Base-by-base conservation (phyloP, 2,113 vertebrate genomes). In the Eudorcas thomsonii region DNA sequence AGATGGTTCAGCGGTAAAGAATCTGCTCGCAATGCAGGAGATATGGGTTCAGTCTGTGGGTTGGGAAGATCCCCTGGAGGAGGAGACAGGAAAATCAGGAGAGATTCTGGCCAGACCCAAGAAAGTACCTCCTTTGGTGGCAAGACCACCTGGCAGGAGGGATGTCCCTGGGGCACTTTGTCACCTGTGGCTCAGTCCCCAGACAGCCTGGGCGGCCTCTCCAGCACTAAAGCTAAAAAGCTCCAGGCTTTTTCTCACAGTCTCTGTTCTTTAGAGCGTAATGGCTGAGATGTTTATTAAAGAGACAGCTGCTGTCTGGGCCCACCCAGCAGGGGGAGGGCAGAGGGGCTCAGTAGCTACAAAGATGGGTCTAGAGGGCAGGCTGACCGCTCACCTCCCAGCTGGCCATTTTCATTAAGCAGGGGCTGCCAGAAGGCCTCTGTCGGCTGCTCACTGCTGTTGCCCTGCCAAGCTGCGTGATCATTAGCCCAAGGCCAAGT, bases 271-370 rank as follows among this genome's bases (percentile, higher is more conserved):
- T 91, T 48, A 48, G 62, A 15, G 21, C 21, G 3, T 59, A 50
- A 81, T 4, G 45, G 95, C 80, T 71, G 83, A 94, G 94, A 94
- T 25, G 62, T 96, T 96, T 91, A 87, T 97, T 95, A 94, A 97
- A 92, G 60, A 97, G 93, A 97, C 95, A 97, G 96, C 94, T 98
- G 98, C 94, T 97, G 91, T 90, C 93, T 92, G 93, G 94, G 78
- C 91, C 64, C 62, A 77, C 91, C 82, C 97, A 45, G 96, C 94
- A 97, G 91, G 86, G 13, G 71, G 43, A 93, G 78, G 93, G 55
- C 96, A 89, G 59, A 96, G 89, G 90, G 83, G 82, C 71, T 77
- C 5, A 0, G 14, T 36, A 78, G 84, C 94, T 62, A 43, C 6
- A 26, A 87, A 97, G 93, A 97, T 28, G 23, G 95, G 94, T 95